These are phyloP conservation scores for Porites cylindrica DNA, from an alignment of 92 coral and sea anemone genomes.

Conservation along the genomic window DNA sequence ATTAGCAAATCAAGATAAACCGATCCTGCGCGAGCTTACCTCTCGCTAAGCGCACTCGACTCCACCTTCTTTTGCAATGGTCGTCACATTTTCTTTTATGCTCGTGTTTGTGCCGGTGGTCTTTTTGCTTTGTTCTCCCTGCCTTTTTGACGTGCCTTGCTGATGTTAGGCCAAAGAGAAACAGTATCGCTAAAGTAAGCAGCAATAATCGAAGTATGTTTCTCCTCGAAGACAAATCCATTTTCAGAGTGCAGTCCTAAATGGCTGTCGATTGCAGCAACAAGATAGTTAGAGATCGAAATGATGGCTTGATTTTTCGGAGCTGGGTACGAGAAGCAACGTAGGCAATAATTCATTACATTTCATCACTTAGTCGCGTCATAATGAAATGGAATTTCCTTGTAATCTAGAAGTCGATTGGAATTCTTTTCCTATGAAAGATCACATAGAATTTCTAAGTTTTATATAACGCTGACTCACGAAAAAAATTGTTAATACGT, in stretches of 20 bases:
- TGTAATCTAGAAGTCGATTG: background rate
- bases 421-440: background rate
- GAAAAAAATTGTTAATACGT: no score
- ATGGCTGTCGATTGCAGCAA: background rate
- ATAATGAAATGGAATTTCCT: slow-evolving; percentile 16
- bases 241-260: background rate
- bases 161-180: background rate
- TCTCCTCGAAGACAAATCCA: background rate
- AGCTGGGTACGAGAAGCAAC: no score
- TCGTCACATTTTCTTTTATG: background rate
- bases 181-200: background rate
- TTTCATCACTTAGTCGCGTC: slow-evolving; percentile 26
- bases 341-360: background rate
- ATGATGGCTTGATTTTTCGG: background rate
- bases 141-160: slow-evolving; percentile 11
- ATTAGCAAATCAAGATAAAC: no score
- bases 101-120: background rate
- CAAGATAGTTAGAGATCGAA: background rate
- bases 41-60: background rate
- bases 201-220: background rate
- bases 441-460: background rate
- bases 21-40: background rate
- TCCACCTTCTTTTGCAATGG: background rate
- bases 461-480: no score
- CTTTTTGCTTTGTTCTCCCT: background rate